These are phyloP conservation scores for Emberiza fucata DNA, from an alignment of 2,113 vertebrate species.

Conservation along the genomic window DNA sequence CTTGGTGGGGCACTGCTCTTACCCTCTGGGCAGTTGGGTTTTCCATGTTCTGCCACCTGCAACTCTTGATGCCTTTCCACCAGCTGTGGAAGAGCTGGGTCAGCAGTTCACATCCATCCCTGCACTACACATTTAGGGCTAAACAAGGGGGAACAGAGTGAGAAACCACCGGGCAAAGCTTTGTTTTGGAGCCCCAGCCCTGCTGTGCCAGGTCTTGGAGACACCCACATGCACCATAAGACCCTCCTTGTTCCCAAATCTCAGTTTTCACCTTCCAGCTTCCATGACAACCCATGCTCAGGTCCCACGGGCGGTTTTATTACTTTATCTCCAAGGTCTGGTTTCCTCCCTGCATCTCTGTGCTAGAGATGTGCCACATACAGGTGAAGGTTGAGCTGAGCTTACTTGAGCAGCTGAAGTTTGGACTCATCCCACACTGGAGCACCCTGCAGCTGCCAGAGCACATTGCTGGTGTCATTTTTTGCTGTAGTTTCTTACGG, in stretches of 20 bases:
- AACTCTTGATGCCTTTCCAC: not conserved
- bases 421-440: not conserved
- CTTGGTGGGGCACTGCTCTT: rapidly evolving
- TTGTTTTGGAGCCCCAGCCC: not conserved
- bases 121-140: rapidly evolving
- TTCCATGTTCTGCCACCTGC: not conserved
- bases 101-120: not conserved
- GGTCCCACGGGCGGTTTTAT: not conserved
- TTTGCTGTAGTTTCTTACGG: not conserved
- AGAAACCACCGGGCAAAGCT: not conserved
- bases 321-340: not conserved
- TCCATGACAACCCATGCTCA: not conserved
- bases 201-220: not conserved
- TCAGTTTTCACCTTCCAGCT: not conserved
- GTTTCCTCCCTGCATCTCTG: not conserved
- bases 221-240: rapidly evolving
- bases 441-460: not conserved
- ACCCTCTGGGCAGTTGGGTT: not conserved
- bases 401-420: not conserved
- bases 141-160: not conserved
- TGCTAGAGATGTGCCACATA: not conserved
- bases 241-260: not conserved
- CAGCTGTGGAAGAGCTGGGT: not conserved
- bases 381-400: not conserved
- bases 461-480: rapidly evolving